Evolutionary conservation across 2,113 vertebrate species (phyloP).

Genomic region (Cervus canadensis): DNA sequence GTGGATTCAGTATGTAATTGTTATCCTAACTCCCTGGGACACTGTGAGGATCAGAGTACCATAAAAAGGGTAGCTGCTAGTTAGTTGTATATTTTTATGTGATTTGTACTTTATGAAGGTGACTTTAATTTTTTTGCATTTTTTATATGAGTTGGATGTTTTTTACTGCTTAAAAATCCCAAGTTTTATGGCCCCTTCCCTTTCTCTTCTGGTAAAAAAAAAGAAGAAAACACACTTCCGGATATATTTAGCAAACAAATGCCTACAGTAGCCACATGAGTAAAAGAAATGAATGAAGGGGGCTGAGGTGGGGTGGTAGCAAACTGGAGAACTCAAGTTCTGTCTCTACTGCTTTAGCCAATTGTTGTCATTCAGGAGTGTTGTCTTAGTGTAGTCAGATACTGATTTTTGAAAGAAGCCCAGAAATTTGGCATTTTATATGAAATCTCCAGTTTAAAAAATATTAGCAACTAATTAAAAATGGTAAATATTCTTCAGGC

Average conservation of each 20-base stretch:
- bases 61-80: background rate
- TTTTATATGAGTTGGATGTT: background rate
- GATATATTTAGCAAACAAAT: conserved; percentile 26
- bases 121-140: background rate
- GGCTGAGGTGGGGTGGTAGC: background rate
- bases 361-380: background rate
- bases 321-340: background rate
- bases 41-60: background rate
- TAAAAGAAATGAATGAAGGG: background rate
- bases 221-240: background rate
- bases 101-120: background rate
- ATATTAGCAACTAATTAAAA: conserved; percentile 12
- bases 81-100: background rate
- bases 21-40: background rate
- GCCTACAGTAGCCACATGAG: background rate
- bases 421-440: background rate
- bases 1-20: background rate
- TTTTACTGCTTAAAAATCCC: conserved; percentile 12
- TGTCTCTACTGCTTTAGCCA: background rate
- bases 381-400: background rate
- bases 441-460: background rate
- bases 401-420: conserved; percentile 4
- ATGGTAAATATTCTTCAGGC: background rate
- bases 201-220: background rate
- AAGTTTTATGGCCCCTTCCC: background rate